Evolutionary conservation across 2,888 invertebrate species (phyloP), one percentile per base, ranked within the genome.

Genomic region (Meta bourneti): DNA sequence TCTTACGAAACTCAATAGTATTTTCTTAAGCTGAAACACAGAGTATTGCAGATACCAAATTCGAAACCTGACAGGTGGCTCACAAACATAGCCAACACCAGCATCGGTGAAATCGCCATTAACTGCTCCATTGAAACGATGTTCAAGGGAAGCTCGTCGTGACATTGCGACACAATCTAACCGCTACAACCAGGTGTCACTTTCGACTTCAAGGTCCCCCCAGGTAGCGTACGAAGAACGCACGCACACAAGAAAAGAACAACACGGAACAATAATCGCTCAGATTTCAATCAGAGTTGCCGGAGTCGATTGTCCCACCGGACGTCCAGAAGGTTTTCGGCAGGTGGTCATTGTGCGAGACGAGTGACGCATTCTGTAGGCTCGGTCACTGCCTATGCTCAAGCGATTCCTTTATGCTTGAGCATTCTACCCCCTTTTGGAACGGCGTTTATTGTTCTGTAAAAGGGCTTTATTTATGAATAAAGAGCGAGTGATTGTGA

Each of bases 321-420:
- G 78, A 86, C 86, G 86, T 78, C 69, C 78, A 69, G 70, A 85
- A 77, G 84, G 75, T 20, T 77, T 72, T 19, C 80, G 19, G 49
- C 7, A 54, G 34, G 34, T 34, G 4, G 19, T 61, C 74, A 85
- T 85, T 85, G 84, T 69, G 83, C 70, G 16, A 49, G 70, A 71
- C 81, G 81, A 82, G 34, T 34, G 34, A 34, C 34, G 34, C 34
- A 34, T 34, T 34, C 34, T 34, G 34, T 2, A 34, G 34, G 34
- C 34, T 34, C 34, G 34, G 34, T 34, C 34, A 34, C 34, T 34
- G 34, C 34, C 34, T 34, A 34, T 34, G 34, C 34, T 34, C 34
- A 34, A 34, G 34, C 34, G 34, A 34, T 34, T 34, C 34, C 34
- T 34, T 34, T 34, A 34, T 34, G 34, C 34, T 34, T 34, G 34